Evolutionary conservation across 1,140 invertebrate species (phyloP), one percentile per base, ranked within the genome.

Genomic region (Drosophila punjabiensis): DNA sequence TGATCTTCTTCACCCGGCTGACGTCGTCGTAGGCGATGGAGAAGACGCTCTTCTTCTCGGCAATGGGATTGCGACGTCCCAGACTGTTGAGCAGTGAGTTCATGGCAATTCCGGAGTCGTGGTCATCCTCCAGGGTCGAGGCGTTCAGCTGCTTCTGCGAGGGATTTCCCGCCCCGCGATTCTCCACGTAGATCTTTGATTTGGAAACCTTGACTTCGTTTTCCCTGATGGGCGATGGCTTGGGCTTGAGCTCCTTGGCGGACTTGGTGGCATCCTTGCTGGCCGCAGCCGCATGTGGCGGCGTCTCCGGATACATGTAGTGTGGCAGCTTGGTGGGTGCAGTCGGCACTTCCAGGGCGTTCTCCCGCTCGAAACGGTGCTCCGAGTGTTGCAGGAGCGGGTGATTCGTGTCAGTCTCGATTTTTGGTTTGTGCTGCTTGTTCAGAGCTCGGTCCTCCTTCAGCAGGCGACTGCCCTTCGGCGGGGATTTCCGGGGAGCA

Each of bases 21-120:
- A 98, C 96, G 87, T 98, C 97, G 88, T 97, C 97, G 86, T 98
- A 98, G 4, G 97, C 97, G 77, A 98, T 98, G 1, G 97, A 98
- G 83, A 98, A 98, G n/a, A 98, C 96, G 91, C 97, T 98, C 88
- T 98, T 98, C 94, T 98, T 98, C 82, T 98, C 97, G 28, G 98
- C 95, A 69, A 98, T 95, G 52, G 97, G 96, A 82, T 97, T 94
- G 79, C 95, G 92, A 81, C 95, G 93, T 75, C 93, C 79, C 82
- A 94, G 93, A 93, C 95, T 93, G 66, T 94, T 78, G 39, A 94
- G 93, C 55, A 95, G 92, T 0, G 95, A 94, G 32, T 95, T 95
- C 93, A 96, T 95, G 0, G 95, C 95, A 71, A 96, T 96, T 5
- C 96, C 96, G 2, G 96, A 96, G 92, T 97, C 96, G 33, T 94